Percentiles rank a stretch among this genome's conserved stretches.
These are phyloP conservation scores for Holacanthus passer DNA, from an alignment of 2,113 vertebrate genomes.

Conservation along the genomic window DNA sequence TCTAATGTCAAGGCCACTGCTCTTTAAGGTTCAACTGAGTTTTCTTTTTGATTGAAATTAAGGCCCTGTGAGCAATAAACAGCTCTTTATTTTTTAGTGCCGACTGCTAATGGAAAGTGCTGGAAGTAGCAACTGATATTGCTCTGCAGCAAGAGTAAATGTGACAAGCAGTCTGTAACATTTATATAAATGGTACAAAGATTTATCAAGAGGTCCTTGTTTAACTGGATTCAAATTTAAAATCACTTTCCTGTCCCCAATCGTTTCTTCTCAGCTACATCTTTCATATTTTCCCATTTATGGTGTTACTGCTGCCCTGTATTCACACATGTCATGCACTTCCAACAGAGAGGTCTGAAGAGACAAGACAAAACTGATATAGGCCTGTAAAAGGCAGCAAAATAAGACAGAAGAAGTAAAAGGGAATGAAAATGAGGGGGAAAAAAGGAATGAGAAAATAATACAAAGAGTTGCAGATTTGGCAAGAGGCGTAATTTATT, in stretches of 20 bases:
- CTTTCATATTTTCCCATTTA: neutral
- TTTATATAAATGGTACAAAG: neutral
- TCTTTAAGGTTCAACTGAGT: slow-evolving; percentile 8
- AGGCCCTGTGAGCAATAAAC: slow-evolving; percentile 28
- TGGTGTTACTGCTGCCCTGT: no score
- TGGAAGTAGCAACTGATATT: slow-evolving; percentile 39
- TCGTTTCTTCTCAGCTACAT: neutral
- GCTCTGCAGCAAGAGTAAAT: slow-evolving; percentile 38
- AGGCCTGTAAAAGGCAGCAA: neutral
- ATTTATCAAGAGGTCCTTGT: neutral
- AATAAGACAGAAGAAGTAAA: neutral
- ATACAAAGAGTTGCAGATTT: slow-evolving; percentile 7
- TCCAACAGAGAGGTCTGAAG: neutral
- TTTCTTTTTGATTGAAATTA: slow-evolving; percentile 51
- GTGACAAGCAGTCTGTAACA: slow-evolving; percentile 5
- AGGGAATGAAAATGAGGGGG: neutral
- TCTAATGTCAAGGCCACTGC: slow-evolving; percentile 50
- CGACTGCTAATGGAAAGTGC: slow-evolving; percentile 27
- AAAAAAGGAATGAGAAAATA: neutral
- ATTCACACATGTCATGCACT: neutral
- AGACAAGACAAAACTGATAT: neutral
- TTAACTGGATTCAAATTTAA: neutral
- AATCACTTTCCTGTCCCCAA: neutral
- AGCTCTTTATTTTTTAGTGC: neutral
- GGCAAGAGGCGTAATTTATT: slow-evolving; percentile 20